Conservation (phyloP, 1,140 invertebrate species). For the Phocides pigmalion region DNA sequence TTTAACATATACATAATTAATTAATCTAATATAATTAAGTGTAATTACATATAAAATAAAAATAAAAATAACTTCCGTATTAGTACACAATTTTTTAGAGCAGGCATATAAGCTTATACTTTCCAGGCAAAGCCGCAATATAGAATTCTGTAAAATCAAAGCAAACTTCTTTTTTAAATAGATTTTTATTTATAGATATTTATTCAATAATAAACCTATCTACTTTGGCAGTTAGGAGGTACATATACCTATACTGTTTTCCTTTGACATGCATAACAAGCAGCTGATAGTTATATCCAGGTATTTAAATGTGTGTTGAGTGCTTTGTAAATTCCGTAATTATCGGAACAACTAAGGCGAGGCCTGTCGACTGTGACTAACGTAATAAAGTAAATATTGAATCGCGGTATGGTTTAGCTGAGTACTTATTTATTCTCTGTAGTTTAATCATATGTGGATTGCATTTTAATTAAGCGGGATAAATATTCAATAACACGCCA, state of each 20-base stretch:
- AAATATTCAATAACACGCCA: neutral
- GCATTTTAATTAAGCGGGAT: neutral
- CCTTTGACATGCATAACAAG: neutral
- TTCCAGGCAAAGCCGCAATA: too few species aligned
- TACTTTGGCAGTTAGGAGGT: neutral
- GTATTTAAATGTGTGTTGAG: neutral
- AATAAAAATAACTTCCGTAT: too few species aligned
- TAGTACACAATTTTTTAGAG: too few species aligned
- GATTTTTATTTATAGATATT: too few species aligned
- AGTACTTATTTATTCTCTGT: neutral
- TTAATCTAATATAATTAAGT: too few species aligned
- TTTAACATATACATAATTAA: too few species aligned
- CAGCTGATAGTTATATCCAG: constrained; percentile 8
- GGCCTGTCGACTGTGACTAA: constrained; percentile 6
- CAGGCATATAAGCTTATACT: too few species aligned
- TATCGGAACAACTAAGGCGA: constrained; percentile 17
- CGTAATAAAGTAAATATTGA: constrained; percentile 12
- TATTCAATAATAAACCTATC: too few species aligned
- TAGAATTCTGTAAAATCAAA: too few species aligned
- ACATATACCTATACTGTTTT: neutral
- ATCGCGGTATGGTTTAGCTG: neutral
- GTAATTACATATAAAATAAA: too few species aligned
- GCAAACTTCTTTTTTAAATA: too few species aligned
- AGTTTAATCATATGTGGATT: neutral
- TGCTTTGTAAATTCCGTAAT: constrained; percentile 15